Base-by-base conservation (phyloP, 1,140 invertebrate species). In the Gyrodactylus salaris region DNA sequence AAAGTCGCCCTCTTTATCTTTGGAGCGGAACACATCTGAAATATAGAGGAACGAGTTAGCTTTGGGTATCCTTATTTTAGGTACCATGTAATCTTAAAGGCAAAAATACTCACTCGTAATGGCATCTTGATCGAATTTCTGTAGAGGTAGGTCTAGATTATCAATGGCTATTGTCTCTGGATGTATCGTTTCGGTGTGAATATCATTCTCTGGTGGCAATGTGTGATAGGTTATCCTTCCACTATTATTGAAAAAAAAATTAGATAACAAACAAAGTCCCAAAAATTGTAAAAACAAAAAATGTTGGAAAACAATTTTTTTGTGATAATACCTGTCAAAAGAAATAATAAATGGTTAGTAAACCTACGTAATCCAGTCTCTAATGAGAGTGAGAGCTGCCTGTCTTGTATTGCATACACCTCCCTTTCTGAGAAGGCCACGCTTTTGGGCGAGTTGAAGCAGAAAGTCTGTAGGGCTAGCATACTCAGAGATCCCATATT, bases 331-430 rank as follows among this genome's bases (percentile, higher is more conserved):
- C n/a, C 7, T 54, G n/a, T 16, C n/a, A 54, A n/a, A 54, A 54
- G 34, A 16, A 54, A 16, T 54, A 54, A 16, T n/a, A n/a, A n/a
- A 16, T 54, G 34, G n/a, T 54, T 54, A n/a, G 7, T 7, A n/a
- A 54, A 54, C 34, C n/a, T 54, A 54, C 34, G 34, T 54, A 54
- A 54, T 69, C 68, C 68, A 69, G 24, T 69, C 68, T 69, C 23
- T 2, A 24, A 69, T 69, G 7, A 69, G 23, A 21, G 7, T 7
- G 2, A 69, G 16, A 7, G 68, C 68, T 7, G 68, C 68, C 24
- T 21, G 23, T 69, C 23, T 69, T 69, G 24, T 21, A 21, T 69
- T 69, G 16, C 20, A 24, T 7, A 69, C 24, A 21, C 68, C 68
- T 2, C 68, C 68, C 21, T 69, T 69, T 24, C 24, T 69, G 20